Evolutionary conservation across 2,113 vertebrate species (phyloP).

Genomic region (Grallaria varia): DNA sequence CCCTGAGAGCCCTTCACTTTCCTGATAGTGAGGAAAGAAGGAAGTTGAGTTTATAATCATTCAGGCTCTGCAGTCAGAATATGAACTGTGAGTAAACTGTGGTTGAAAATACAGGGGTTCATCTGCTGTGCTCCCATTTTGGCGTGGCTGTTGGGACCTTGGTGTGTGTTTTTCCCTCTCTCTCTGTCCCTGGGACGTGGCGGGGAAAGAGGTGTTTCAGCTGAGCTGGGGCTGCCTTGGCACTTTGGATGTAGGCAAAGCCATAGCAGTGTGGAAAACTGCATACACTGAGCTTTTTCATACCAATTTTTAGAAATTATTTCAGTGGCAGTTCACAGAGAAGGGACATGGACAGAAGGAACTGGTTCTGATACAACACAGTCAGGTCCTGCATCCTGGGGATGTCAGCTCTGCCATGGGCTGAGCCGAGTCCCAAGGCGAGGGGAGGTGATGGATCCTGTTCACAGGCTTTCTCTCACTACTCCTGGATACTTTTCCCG

Average conservation of each 20-base stretch:
- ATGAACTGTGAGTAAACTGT: fast-evolving
- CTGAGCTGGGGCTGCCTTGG: background rate
- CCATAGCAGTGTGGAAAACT: background rate
- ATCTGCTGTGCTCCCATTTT: background rate
- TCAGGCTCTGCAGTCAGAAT: background rate
- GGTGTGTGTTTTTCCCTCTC: fast-evolving
- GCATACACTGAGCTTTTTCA: background rate
- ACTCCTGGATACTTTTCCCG: background rate
- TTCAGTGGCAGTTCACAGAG: background rate
- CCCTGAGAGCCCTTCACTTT: background rate
- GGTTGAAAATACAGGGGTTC: background rate
- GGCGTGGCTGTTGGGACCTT: background rate
- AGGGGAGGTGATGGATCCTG: fast-evolving
- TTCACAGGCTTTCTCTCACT: fast-evolving
- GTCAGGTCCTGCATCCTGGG: background rate
- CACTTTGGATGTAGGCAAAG: background rate
- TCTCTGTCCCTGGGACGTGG: background rate
- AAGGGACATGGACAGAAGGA: fast-evolving
- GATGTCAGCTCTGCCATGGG: background rate
- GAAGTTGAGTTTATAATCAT: background rate
- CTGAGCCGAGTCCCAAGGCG: background rate
- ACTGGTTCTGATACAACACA: fast-evolving
- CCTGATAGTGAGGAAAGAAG: background rate
- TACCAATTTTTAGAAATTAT: background rate
- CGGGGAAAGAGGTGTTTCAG: background rate